A percentile compares a stretch with the other conserved stretches of the same genome.
These are phyloP conservation scores for Caradrina clavipalpis DNA, from an alignment of 2,888 invertebrate species.

Conservation along the genomic window DNA sequence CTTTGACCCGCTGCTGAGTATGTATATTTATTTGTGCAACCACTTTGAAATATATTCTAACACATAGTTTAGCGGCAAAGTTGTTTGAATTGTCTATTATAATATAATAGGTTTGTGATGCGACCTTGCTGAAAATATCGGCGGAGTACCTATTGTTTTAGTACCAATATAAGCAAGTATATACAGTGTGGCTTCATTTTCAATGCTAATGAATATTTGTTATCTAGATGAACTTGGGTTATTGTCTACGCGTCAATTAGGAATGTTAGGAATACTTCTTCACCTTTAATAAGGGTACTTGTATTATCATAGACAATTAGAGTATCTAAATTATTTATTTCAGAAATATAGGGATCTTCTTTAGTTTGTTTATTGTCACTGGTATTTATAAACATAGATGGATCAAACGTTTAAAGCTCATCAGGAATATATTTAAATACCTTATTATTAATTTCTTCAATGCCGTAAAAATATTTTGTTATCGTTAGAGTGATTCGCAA, in stretches of 20 bases:
- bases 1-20: background rate
- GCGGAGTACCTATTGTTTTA: slow-evolving; percentile 60
- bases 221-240: slow-evolving; percentile 65
- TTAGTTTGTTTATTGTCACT: background rate
- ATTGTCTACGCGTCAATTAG: slow-evolving; percentile 59
- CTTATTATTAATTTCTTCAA: background rate
- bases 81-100: slow-evolving; percentile 41
- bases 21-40: background rate
- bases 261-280: slow-evolving; percentile 25
- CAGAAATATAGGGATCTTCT: background rate
- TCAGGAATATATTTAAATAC: background rate
- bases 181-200: slow-evolving; percentile 51
- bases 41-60: background rate
- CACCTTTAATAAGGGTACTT: slow-evolving; percentile 3
- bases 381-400: background rate
- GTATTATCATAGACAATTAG: background rate
- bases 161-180: slow-evolving; percentile 43
- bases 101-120: slow-evolving; percentile 41
- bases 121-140: slow-evolving; percentile 66
- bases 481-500: background rate
- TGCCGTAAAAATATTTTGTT: background rate
- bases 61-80: slow-evolving; percentile 18
- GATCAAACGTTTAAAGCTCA: background rate
- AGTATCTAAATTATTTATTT: background rate
- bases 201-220: slow-evolving; percentile 64